Evolutionary conservation across 2,888 invertebrate species (phyloP).

Genomic region (Drosophila nr. perissopoda): DNA sequence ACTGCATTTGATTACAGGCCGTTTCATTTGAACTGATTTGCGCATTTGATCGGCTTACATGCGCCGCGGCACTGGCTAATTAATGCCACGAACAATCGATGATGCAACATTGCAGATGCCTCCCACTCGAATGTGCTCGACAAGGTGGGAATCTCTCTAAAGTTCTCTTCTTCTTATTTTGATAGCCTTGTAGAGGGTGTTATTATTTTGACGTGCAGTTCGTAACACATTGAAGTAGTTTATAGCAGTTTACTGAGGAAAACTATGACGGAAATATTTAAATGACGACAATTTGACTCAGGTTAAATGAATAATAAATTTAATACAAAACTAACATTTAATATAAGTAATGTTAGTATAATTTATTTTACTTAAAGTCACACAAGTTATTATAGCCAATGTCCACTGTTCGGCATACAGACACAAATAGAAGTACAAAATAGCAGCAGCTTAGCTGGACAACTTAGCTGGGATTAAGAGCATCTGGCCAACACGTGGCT

Average conservation of each 20-base stretch:
- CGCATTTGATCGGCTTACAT: slow-evolving; percentile 48
- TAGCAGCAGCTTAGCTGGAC: slow-evolving; percentile 42
- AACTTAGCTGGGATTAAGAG: slow-evolving; percentile 42
- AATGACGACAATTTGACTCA: background rate
- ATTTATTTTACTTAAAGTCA: background rate
- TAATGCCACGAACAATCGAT: slow-evolving; percentile 34
- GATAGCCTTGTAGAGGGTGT: background rate
- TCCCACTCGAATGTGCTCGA: background rate
- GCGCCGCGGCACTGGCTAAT: slow-evolving; percentile 39
- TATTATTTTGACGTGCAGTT: background rate
- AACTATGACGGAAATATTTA: background rate
- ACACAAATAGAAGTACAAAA: slow-evolving; percentile 35
- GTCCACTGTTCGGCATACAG: background rate
- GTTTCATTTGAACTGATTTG: slow-evolving; percentile 58
- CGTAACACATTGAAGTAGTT: background rate
- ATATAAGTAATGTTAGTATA: too few relatives aligned
- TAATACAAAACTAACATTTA: background rate
- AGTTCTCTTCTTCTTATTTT: background rate
- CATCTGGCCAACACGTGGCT: slow-evolving; percentile 50
- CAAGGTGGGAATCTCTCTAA: background rate
- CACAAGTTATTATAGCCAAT: background rate
- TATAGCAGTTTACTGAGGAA: too few relatives aligned
- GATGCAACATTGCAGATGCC: background rate
- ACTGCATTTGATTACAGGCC: slow-evolving; percentile 65
- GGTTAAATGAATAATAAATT: background rate